A percentile compares a stretch with the other conserved stretches of the same genome.
phyloP scores from a whole-genome alignment of 64 coral and sea anemone species.

The Stichodactyla helianthus region DNA sequence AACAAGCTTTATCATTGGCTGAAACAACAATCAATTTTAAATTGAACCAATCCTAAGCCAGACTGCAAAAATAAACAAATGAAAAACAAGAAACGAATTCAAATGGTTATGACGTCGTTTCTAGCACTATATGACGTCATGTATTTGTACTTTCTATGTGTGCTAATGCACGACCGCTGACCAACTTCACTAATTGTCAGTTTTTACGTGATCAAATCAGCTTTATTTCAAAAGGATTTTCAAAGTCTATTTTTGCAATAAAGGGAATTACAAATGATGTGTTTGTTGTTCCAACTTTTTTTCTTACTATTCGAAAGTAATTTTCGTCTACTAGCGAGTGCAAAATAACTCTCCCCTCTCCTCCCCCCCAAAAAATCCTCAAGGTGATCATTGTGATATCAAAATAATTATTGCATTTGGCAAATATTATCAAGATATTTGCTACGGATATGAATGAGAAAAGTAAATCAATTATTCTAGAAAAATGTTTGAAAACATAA shows the following conservation, averaged over 20 bases:
- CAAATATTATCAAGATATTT: too few species aligned
- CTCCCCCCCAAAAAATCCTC: neutral
- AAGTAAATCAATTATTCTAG: too few species aligned
- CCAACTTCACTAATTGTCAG: neutral
- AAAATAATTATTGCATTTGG: too few species aligned
- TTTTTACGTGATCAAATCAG: neutral
- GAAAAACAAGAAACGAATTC: too few species aligned
- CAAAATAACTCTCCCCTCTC: neutral
- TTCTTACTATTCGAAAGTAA: neutral
- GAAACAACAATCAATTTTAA: too few species aligned
- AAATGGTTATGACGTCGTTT: neutral
- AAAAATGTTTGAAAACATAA: too few species aligned
- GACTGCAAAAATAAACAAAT: too few species aligned
- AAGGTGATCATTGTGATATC: too few species aligned
- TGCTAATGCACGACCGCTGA: neutral
- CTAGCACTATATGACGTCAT: neutral
- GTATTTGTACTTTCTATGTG: neutral
- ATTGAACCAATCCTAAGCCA: too few species aligned
- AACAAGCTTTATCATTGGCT: too few species aligned
- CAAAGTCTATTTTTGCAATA: slow-evolving; percentile 10
- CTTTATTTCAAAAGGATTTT: neutral
- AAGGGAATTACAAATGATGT: neutral
- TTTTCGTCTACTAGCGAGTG: neutral
- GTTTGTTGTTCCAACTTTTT: neutral
- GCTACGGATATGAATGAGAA: too few species aligned